Percentiles rank a stretch among this genome's conserved stretches.
Evolutionary conservation across 1,140 invertebrate species (phyloP).

Genomic region (Diorhabda elongata): DNA sequence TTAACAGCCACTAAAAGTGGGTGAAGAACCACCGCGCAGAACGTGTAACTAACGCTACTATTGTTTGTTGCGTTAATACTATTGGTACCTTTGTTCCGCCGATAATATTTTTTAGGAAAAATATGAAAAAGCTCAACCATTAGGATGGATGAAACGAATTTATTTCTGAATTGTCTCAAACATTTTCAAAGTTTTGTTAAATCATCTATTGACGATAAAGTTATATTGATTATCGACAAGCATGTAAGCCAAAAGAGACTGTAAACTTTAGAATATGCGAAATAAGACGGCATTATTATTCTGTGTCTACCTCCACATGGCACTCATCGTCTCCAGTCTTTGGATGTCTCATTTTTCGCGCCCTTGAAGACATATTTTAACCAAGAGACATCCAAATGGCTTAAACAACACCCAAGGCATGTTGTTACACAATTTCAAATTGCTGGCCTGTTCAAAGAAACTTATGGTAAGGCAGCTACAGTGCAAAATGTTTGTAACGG

Average conservation of each 20-base stretch:
- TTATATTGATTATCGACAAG: slow-evolving; percentile 19
- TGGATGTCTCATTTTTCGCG: no score
- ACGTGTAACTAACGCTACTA: slow-evolving; percentile 42
- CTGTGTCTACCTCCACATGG: slow-evolving; percentile 20
- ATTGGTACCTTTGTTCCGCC: slow-evolving; percentile 40
- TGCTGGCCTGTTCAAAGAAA: slow-evolving; percentile 36
- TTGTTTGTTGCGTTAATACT: slow-evolving; percentile 38
- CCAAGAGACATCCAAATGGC: slow-evolving; percentile 32
- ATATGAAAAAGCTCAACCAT: slow-evolving; percentile 32
- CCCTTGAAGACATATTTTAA: neutral
- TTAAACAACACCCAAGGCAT: slow-evolving; percentile 33
- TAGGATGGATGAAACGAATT: slow-evolving; percentile 39
- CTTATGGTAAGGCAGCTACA: slow-evolving; percentile 42
- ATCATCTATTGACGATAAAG: slow-evolving; percentile 3
- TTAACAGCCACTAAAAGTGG: no score
- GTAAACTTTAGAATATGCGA: slow-evolving; percentile 21
- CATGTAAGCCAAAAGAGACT: slow-evolving; percentile 23
- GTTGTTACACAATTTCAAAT: slow-evolving; percentile 35
- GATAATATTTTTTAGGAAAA: slow-evolving; percentile 43
- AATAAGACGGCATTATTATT: slow-evolving; percentile 19
- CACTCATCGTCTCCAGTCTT: neutral
- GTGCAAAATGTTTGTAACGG: slow-evolving; percentile 34
- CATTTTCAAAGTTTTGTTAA: slow-evolving; percentile 15
- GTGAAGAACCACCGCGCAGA: slow-evolving; percentile 30
- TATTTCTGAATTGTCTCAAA: slow-evolving; percentile 35